Base-by-base conservation (phyloP, 2,797 vertebrate species). In the Etheostoma nigrum region DNA sequence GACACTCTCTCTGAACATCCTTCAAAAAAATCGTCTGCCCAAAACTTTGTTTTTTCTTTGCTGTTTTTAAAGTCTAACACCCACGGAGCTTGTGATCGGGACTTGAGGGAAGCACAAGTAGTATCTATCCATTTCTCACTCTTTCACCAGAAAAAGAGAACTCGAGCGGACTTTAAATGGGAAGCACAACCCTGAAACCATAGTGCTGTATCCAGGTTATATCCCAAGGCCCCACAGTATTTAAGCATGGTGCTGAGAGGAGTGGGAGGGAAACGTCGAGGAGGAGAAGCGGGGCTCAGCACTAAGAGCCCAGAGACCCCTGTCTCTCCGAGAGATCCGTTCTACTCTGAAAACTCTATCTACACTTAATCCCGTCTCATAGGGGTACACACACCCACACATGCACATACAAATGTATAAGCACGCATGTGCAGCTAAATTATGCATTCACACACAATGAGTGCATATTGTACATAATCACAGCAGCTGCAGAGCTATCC, bases 321-420 rank as follows among this genome's bases (percentile, higher is more conserved):
- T 57, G 44, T 87, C 78, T 91, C 86, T 89, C 83, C 5, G 5
- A 88, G 86, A 91, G 91, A 92, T 88, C 76, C 79, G 82, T 86
- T 91, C 84, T 70, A 88, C 88, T 87, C 87, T 77, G 84, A 93
- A 93, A 92, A 92, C 90, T 91, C 83, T 86, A 90, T 93, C 86
- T 82, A 71, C 84, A 67, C 77, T 84, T 92, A 92, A 91, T 92
- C 86, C 89, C 64, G 65, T 91, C 88, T 92, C 87, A 59, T 44
- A 81, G 88, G 90, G 76, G 78, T 69, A 63, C 76, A 63, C 86
- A 82, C 85, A 58, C 78, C 79, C 86, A 81, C 83, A 36, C 71
- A 79, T 65, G 67, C 80, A 81, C 86, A 76, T 79, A 81, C 74
- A 81, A 73, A 89, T 82, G 67, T 72, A 40, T 40, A 77, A 53